Percentiles rank a stretch among this genome's conserved stretches.
These are phyloP conservation scores for Lycaon pictus DNA, from an alignment of 2,113 vertebrate species.

Conservation along the genomic window DNA sequence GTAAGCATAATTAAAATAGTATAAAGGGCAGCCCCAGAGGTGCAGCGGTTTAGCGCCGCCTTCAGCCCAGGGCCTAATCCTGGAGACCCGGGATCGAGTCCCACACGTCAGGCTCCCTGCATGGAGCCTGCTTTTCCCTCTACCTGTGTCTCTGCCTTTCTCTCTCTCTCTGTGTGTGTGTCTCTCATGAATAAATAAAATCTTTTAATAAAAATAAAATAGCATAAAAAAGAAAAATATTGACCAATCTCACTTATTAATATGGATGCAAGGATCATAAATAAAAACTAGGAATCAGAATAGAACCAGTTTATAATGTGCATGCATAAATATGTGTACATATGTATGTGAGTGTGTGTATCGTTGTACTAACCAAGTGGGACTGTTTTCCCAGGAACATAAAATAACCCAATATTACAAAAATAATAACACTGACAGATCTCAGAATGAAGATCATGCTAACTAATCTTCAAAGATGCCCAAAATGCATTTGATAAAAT, in stretches of 20 bases:
- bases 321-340: background rate
- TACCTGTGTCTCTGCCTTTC: no score
- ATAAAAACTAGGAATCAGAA: slow-evolving; percentile 41
- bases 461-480: background rate
- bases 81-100: no score
- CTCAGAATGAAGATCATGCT: background rate
- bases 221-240: background rate
- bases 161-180: no score
- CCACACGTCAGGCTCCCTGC: no score
- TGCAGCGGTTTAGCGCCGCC: no score
- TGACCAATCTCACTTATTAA: background rate
- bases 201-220: background rate
- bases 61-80: no score
- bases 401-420: background rate
- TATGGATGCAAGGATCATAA: background rate
- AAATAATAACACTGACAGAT: background rate
- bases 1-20: background rate
- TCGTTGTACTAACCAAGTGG: background rate
- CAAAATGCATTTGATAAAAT: slow-evolving; percentile 10
- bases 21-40: background rate
- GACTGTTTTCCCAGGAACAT: background rate
- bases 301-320: background rate
- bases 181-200: no score
- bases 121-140: no score
- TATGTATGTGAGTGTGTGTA: background rate